These are phyloP conservation scores for Oxytorus armatus DNA, from an alignment of 2,888 invertebrate species.

Conservation along the genomic window DNA sequence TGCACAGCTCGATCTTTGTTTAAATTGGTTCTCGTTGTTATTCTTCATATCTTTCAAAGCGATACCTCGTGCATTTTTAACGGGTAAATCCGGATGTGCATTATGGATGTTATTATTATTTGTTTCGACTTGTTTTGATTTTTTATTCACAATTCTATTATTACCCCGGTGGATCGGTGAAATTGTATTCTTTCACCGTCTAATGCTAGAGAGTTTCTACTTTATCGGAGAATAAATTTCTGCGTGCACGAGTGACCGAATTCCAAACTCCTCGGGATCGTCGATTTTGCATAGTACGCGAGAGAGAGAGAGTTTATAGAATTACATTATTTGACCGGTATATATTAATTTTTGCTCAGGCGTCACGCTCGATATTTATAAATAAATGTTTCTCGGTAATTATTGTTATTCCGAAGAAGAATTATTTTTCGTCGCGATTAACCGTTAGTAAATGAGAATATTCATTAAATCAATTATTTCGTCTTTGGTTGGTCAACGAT, in stretches of 20 bases:
- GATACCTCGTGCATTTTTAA: too few species aligned
- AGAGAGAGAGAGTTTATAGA: neutral
- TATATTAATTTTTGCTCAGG: neutral
- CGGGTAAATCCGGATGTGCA: too few species aligned
- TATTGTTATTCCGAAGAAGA: neutral
- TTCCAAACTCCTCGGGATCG: constrained; percentile 38
- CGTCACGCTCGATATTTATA: neutral
- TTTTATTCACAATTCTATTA: constrained; percentile 16
- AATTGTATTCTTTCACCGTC: neutral
- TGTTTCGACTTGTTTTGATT: neutral
- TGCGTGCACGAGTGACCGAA: constrained; percentile 50
- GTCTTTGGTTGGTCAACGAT: neutral
- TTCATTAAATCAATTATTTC: neutral
- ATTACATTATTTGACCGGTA: constrained; percentile 37
- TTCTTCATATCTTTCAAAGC: too few species aligned
- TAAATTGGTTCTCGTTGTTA: neutral
- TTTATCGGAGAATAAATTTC: constrained; percentile 46
- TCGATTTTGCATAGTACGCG: neutral
- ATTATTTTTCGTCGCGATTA: too few species aligned
- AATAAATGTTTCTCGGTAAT: neutral
- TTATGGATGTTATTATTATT: neutral
- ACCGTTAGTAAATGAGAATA: too few species aligned
- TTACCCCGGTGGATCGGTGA: constrained; percentile 17
- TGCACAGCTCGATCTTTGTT: neutral
- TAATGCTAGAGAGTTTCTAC: constrained; percentile 45